Evolutionary conservation across 37 sponge, comb jelly and placozoan species (phyloP).

Genomic region (Dysidea cf. avara): DNA sequence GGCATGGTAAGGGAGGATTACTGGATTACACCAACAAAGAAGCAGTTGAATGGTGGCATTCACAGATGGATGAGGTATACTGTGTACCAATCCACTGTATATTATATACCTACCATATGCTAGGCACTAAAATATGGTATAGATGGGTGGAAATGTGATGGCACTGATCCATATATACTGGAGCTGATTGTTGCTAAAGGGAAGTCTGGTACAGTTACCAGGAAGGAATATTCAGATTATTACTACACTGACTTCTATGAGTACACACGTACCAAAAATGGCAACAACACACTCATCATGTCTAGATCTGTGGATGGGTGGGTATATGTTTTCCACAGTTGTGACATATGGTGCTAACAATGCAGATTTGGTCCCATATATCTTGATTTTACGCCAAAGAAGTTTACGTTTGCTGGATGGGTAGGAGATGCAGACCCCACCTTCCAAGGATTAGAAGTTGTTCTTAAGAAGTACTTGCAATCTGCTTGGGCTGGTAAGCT

Average conservation of each 20-base stretch:
- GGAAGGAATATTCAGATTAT: constrained; percentile 65
- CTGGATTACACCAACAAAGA: constrained; percentile 77
- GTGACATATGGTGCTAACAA: too few relatives aligned
- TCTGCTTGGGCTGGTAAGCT: constrained; percentile 83
- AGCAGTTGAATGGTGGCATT: constrained; percentile 83
- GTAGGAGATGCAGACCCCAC: constrained; percentile 84
- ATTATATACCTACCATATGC: background rate
- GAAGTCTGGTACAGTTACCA: constrained; percentile 43
- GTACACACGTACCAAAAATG: constrained; percentile 53
- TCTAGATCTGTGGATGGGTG: constrained; percentile 86
- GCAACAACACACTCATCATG: constrained; percentile 77
- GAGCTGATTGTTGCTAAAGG: constrained; percentile 54
- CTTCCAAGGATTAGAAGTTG: constrained; percentile 65
- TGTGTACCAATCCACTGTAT: background rate
- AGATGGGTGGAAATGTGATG: constrained; percentile 93
- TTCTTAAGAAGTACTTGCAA: constrained; percentile 79
- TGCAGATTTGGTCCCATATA: constrained; percentile 59
- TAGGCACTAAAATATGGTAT: constrained; percentile 61
- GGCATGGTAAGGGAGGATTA: constrained; percentile 87
- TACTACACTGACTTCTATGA: constrained; percentile 85
- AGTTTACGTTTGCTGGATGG: constrained; percentile 81
- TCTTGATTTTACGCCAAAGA: constrained; percentile 67
- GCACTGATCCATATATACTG: constrained; percentile 78
- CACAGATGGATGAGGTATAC: constrained; percentile 68
- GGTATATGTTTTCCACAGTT: too few relatives aligned